Percentiles rank a stretch among this genome's conserved stretches.
phyloP scores from a whole-genome alignment of 1,140 invertebrate species.

The Temnothorax curvispinosus region DNA sequence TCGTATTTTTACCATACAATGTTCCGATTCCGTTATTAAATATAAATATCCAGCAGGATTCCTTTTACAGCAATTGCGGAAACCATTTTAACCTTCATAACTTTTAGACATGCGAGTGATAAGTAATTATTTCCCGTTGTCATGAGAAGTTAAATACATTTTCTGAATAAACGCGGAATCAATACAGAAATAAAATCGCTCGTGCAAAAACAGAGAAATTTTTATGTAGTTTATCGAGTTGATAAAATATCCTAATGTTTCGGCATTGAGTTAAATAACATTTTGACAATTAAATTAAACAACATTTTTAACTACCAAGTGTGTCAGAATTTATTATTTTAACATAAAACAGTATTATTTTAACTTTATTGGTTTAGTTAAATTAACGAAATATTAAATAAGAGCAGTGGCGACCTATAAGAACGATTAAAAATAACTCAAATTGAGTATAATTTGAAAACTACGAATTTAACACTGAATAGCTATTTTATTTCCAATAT shows the following conservation, averaged over 20 bases:
- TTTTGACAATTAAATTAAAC: no score
- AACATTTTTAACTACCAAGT: no score
- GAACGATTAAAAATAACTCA: no score
- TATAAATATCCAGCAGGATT: constrained; percentile 1
- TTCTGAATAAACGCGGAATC: neutral
- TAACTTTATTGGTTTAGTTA: no score
- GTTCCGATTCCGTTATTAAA: neutral
- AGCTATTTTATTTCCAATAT: neutral
- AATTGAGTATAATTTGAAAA: no score
- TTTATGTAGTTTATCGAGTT: neutral
- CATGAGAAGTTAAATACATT: neutral
- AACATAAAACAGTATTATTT: no score
- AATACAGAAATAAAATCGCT: neutral
- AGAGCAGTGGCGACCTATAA: no score
- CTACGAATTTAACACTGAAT: neutral
- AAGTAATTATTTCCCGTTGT: neutral
- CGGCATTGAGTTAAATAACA: no score
- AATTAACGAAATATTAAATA: no score
- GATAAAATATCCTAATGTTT: neutral
- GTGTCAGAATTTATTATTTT: no score
- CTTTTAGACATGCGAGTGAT: neutral
- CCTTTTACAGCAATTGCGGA: neutral
- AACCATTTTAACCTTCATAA: neutral
- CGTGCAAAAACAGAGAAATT: neutral
- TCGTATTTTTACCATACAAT: constrained; percentile 1